Percentiles rank a stretch among this genome's conserved stretches.
Evolutionary conservation across 2,113 vertebrate species (phyloP).

Genomic region (Apistogramma diplotaenia): DNA sequence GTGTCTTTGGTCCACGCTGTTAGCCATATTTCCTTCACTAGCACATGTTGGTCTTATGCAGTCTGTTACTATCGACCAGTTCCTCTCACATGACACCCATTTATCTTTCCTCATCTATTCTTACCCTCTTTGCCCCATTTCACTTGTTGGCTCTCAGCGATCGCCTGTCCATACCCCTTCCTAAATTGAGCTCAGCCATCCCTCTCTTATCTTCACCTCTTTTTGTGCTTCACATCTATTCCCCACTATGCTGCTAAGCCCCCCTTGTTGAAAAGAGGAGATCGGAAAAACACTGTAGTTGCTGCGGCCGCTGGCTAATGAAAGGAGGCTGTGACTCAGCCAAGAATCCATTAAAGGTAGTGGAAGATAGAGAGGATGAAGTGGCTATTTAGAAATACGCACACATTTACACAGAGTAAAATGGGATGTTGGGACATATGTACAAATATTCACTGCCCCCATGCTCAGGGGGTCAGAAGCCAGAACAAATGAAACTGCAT

Average conservation of each 20-base stretch:
- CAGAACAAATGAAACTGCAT: background rate
- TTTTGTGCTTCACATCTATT: slow-evolving; percentile 16
- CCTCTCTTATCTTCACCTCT: slow-evolving; percentile 12
- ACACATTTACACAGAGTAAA: background rate
- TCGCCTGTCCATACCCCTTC: slow-evolving; percentile 34
- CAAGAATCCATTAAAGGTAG: slow-evolving; percentile 16
- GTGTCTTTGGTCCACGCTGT: slow-evolving; percentile 14
- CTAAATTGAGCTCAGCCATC: slow-evolving; percentile 51
- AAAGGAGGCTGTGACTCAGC: slow-evolving; percentile 14
- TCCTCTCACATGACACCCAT: slow-evolving; percentile 24
- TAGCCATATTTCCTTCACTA: slow-evolving; percentile 38
- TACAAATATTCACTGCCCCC: background rate
- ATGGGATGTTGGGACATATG: background rate
- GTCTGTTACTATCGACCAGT: slow-evolving; percentile 49
- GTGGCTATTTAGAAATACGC: slow-evolving; percentile 2
- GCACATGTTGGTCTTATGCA: slow-evolving; percentile 18
- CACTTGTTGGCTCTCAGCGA: slow-evolving; percentile 20
- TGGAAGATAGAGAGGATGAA: slow-evolving; percentile 1
- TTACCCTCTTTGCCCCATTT: slow-evolving; percentile 43
- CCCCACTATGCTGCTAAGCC: background rate
- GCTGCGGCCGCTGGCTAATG: slow-evolving; percentile 23
- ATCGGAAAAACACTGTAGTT: background rate
- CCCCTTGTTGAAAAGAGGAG: background rate
- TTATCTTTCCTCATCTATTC: slow-evolving; percentile 53
- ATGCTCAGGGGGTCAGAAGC: background rate